These are phyloP conservation scores for Melanotus villosus DNA, from an alignment of 2,888 invertebrate genomes.

Conservation along the genomic window DNA sequence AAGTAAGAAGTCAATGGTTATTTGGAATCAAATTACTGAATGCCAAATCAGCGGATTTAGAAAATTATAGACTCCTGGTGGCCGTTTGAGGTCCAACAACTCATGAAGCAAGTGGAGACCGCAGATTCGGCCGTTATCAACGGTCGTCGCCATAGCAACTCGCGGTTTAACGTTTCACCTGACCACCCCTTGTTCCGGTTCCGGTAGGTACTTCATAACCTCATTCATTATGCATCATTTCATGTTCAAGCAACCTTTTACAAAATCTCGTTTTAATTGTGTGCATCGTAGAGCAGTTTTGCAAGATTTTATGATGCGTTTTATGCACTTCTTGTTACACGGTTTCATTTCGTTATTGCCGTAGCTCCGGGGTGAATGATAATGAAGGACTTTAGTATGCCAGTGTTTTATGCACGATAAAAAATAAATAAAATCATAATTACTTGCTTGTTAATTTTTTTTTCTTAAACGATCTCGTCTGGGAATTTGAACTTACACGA, in stretches of 20 bases:
- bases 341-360: conserved; percentile 38
- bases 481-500: too few relatives aligned
- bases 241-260: conserved; percentile 56
- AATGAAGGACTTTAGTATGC: conserved; percentile 35
- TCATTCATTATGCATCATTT: conserved; percentile 59
- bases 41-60: conserved; percentile 39
- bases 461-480: too few relatives aligned
- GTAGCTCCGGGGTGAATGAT: conserved; percentile 32
- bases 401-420: conserved; percentile 16
- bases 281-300: conserved; percentile 50
- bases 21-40: conserved; percentile 16
- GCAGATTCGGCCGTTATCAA: conserved; percentile 57
- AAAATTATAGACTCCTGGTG: conserved; percentile 48
- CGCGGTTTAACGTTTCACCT: conserved; percentile 60
- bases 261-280: conserved; percentile 57
- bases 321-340: conserved; percentile 43
- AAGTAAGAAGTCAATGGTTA: conserved; percentile 8
- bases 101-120: conserved; percentile 53
- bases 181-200: conserved; percentile 57
- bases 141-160: conserved; percentile 57
- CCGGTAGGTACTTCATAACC: conserved; percentile 59
- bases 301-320: conserved; percentile 49
- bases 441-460: background rate
- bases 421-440: background rate
- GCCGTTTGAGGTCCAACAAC: conserved; percentile 51